Conservation (phyloP, 2,888 invertebrate genomes). For the Amphipyra berbera region DNA sequence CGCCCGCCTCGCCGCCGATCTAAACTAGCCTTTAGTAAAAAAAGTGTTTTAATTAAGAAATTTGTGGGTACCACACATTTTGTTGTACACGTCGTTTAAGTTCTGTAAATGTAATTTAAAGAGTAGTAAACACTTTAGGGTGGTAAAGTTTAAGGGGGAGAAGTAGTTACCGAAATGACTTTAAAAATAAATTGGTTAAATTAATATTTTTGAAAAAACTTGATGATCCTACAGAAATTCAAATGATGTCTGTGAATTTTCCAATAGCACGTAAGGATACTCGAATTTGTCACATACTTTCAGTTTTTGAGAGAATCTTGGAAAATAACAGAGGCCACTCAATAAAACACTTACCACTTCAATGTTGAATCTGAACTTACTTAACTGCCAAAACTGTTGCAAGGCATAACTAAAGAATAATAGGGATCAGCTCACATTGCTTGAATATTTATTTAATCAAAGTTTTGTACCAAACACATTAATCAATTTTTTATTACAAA, state of each 20-base stretch:
- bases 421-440: no score
- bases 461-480: background rate
- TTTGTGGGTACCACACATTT: slow-evolving; percentile 64
- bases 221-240: no score
- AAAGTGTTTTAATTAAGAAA: slow-evolving; percentile 84
- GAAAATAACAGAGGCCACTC: no score
- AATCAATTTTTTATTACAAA: slow-evolving; percentile 20
- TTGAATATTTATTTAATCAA: background rate
- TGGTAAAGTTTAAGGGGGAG: slow-evolving; percentile 17
- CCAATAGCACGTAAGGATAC: no score
- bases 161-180: slow-evolving; percentile 10
- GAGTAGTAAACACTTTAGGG: background rate
- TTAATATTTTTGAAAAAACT: no score
- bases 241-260: no score
- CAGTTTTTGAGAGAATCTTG: no score
- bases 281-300: background rate
- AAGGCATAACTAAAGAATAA: no score
- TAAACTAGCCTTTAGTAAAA: slow-evolving; percentile 82
- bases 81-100: slow-evolving; percentile 52
- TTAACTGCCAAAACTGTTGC: no score
- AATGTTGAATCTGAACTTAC: no score
- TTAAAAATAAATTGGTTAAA: no score
- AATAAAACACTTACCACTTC: no score
- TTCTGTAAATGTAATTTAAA: slow-evolving; percentile 24
- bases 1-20: slow-evolving; percentile 59